Conservation (phyloP, 2,888 invertebrate genomes). For the Morpho achilles region DNA sequence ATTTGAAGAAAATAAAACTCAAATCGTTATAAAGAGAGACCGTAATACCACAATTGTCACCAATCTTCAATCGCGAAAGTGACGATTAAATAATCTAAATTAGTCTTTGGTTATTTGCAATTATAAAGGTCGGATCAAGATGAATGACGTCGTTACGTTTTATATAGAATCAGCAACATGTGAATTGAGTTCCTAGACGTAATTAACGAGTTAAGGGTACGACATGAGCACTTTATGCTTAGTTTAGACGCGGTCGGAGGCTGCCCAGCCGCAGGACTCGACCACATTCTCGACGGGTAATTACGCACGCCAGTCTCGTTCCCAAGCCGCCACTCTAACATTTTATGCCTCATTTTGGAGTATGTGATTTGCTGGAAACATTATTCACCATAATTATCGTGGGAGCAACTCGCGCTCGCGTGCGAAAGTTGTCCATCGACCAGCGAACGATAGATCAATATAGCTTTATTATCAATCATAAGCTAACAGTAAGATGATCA, state of each 20-base stretch:
- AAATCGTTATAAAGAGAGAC: too few relatives aligned
- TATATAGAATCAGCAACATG: conserved; percentile 44
- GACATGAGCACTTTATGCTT: conserved; percentile 64
- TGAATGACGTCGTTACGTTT: conserved; percentile 5
- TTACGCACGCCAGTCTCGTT: conserved; percentile 70
- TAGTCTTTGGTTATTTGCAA: too few relatives aligned
- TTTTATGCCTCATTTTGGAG: conserved; percentile 73
- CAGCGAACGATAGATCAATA: conserved; percentile 9
- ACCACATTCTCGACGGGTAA: conserved; percentile 73
- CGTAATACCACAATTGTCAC: too few relatives aligned
- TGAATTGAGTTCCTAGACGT: conserved; percentile 59
- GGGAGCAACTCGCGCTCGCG: conserved; percentile 54
- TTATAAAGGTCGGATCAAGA: too few relatives aligned
- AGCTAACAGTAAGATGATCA: conserved; percentile 2
- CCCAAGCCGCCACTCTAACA: conserved; percentile 66
- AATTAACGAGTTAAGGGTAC: conserved; percentile 67
- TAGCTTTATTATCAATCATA: conserved; percentile 13
- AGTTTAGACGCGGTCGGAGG: conserved; percentile 60
- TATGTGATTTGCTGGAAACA: conserved; percentile 71
- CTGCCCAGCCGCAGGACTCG: conserved; percentile 60
- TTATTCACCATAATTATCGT: conserved; percentile 70
- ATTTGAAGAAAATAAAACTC: too few relatives aligned
- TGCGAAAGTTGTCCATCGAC: conserved; percentile 39
- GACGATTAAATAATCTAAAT: too few relatives aligned
- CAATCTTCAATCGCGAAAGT: too few relatives aligned